These are phyloP conservation scores for Physella acuta DNA, from an alignment of 1,140 invertebrate genomes.

Conservation along the genomic window DNA sequence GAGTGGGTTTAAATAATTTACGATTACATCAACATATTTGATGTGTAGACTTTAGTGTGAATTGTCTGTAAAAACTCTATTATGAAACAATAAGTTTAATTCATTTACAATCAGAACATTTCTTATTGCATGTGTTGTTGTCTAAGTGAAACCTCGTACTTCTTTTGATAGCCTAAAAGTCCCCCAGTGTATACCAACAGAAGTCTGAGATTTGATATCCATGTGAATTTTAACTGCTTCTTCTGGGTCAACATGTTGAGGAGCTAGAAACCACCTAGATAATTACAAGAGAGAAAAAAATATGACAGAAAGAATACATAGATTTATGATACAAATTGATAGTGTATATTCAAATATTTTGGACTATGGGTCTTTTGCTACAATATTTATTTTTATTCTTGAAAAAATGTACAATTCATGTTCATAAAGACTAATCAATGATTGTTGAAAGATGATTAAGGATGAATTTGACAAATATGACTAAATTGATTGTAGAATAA, in stretches of 20 bases:
- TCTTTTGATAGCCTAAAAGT: slow-evolving; percentile 52
- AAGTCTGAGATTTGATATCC: slow-evolving; percentile 52
- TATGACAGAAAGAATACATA: not conserved
- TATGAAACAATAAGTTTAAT: not conserved
- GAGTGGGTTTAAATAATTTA: too few relatives aligned
- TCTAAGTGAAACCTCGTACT: slow-evolving; percentile 27
- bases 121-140: not conserved
- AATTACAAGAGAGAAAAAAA: not conserved
- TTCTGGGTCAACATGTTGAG: slow-evolving; percentile 62
- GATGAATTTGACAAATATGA: too few relatives aligned
- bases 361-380: too few relatives aligned
- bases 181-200: slow-evolving; percentile 59
- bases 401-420: too few relatives aligned
- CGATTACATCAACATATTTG: too few relatives aligned
- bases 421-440: too few relatives aligned
- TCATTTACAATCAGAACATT: not conserved
- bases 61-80: too few relatives aligned
- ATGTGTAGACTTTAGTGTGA: too few relatives aligned
- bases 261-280: slow-evolving; percentile 56
- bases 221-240: slow-evolving; percentile 63
- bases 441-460: too few relatives aligned
- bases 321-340: too few relatives aligned
- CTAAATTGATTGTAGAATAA: not conserved
- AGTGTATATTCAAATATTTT: too few relatives aligned
- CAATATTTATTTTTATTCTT: too few relatives aligned